Conservation (phyloP, 2,797 vertebrate genomes). For the Buphagus erythrorhynchus region DNA sequence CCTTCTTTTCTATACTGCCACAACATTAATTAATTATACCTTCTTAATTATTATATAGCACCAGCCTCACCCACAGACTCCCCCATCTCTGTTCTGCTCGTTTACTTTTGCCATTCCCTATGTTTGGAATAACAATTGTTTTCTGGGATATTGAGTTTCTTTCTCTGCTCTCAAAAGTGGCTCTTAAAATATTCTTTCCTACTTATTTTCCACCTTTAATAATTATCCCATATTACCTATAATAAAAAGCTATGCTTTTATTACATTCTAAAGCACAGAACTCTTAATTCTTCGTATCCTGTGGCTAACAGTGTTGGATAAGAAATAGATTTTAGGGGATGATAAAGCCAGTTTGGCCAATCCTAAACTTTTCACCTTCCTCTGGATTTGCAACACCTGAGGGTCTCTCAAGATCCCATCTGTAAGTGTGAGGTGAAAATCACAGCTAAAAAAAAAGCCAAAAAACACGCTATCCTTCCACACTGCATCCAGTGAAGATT, state of each 20-base stretch:
- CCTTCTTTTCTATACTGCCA: not conserved
- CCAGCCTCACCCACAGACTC: not conserved
- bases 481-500: rapidly evolving
- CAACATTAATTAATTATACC: not conserved
- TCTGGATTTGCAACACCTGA: not conserved
- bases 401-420: not conserved
- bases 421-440: not conserved
- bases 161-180: not conserved
- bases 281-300: not conserved
- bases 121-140: rapidly evolving
- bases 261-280: not conserved
- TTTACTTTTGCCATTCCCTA: not conserved
- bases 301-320: rapidly evolving
- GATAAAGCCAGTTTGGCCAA: not conserved
- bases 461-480: rapidly evolving
- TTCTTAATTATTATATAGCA: not conserved
- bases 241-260: not conserved
- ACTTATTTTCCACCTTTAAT: not conserved
- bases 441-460: not conserved
- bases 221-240: not conserved
- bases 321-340: not conserved
- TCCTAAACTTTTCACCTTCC: not conserved
- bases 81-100: not conserved
- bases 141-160: not conserved
- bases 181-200: not conserved